Evolutionary conservation across 2,113 vertebrate species (phyloP), one percentile per base, ranked within the genome.

Genomic region (Polyodon spathula): DNA sequence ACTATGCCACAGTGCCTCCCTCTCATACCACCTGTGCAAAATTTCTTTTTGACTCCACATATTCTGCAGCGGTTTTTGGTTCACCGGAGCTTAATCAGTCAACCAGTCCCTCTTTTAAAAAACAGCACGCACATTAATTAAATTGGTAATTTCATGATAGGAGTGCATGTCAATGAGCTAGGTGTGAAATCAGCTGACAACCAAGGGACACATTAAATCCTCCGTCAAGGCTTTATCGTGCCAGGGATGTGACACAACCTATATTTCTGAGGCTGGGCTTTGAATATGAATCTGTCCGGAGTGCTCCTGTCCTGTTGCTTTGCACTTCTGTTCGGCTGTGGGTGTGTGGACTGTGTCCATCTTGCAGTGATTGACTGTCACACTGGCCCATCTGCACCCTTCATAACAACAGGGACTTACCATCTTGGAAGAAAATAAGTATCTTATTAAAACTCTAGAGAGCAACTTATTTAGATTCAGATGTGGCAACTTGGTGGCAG

Each of bases 351-450:
- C 55, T 14, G 16, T n/a, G 38, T 16, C 38, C n/a, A 37, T 16
- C 38, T 48, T 44, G 27, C 27, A 37, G 46, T 42, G 10, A 56
- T 54, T 40, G 37, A 39, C 37, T 51, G 43, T 14, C 44, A n/a
- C 43, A 39, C 12, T 58, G 62, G n/a, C 17, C 44, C 37, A 52
- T 63, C 38, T n/a, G n/a, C 2, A 55, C 57, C 62, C 62, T 63
- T 58, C 55, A n/a, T n/a, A n/a, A n/a, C n/a, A n/a, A n/a, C n/a
- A n/a, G n/a, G n/a, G n/a, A n/a, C n/a, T n/a, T n/a, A n/a, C n/a
- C n/a, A n/a, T n/a, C n/a, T n/a, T n/a, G n/a, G n/a, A n/a, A n/a
- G n/a, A n/a, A n/a, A n/a, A n/a, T n/a, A n/a, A n/a, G n/a, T n/a
- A n/a, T n/a, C n/a, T n/a, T n/a, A n/a, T n/a, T n/a, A n/a, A n/a